Conservation (phyloP, 2,888 invertebrate species). For the Drosophila kambysellisi region DNA sequence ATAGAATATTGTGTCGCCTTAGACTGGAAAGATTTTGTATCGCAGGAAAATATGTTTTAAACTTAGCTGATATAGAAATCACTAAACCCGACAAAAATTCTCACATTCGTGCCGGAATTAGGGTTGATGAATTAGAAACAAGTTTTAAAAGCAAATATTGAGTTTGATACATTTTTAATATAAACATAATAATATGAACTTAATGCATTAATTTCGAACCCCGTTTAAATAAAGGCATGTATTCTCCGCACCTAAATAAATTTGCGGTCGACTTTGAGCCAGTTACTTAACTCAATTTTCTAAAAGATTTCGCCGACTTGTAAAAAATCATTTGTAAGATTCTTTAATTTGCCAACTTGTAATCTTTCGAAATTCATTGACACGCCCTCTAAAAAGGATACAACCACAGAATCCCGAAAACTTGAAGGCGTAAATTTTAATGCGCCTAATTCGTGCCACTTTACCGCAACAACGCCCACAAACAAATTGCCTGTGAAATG, state of each 20-base stretch:
- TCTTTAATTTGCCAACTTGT: constrained; percentile 17
- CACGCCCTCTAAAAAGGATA: constrained; percentile 17
- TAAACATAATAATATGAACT: neutral
- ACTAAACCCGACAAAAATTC: no score
- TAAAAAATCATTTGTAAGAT: constrained; percentile 6
- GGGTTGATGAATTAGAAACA: neutral
- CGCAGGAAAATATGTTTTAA: neutral
- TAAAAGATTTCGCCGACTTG: neutral
- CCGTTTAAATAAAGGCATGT: neutral
- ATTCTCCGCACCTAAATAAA: neutral
- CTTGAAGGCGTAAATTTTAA: constrained; percentile 67
- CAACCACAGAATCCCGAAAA: constrained; percentile 36
- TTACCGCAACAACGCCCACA: constrained; percentile 46
- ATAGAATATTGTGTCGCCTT: no score
- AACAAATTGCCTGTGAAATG: constrained; percentile 53
- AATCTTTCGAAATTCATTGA: constrained; percentile 1
- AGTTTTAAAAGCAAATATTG: neutral
- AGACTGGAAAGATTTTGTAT: neutral
- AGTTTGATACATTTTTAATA: neutral
- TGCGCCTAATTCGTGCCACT: constrained; percentile 54
- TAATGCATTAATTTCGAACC: neutral
- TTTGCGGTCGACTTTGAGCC: neutral
- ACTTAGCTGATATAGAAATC: neutral
- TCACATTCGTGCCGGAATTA: neutral
- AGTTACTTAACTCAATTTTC: constrained; percentile 6